Base-by-base conservation (phyloP, 92 coral and sea anemone genomes). In the Zoanthus solanderi region DNA sequence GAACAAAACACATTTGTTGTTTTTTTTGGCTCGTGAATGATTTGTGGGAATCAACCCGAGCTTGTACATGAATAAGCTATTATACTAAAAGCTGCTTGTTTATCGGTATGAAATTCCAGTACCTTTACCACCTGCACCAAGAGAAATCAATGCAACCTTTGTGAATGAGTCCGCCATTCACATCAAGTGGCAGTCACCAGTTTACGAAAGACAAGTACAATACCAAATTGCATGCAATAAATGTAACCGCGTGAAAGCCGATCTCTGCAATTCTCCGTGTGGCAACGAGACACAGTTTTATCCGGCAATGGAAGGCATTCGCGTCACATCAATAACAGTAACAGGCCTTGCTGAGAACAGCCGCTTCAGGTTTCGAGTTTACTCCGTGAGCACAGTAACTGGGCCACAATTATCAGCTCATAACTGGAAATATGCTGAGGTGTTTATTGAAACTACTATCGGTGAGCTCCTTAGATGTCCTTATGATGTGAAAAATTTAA, bases 61-160 rank as follows among this genome's bases (percentile, higher is more conserved):
- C 56, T 50, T 50, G 56, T 7, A 7, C 56, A 1, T 50, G 2
- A 50, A 2, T 7, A 50, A 50, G 12, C 9, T 50, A 50, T 50
- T 11, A 50, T 50, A 11, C 12, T 7, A 50, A 50, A 50, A 50
- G 56, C 56, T 0, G 12, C 56, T 50, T 50, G 12, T 50, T 50
- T 0, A 50, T 50, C 12, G 2, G 9, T 50, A 50, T 58, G 6
- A 58, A 14, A 10, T 37, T 56, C 8, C 72, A 79, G 84, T 79
- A n/a, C 84, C 72, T 9, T n/a, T 79, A 9, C 84, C 84, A 5
- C 57, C 84, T 16, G 73, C 84, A 79, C 84, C 84, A 16, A 61
- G 72, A 17, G 53, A 34, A 17, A 18, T 79, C 37, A 79, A 79
- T 16, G 84, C 84, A 58, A 60, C 72, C 18, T 79, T 79, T 61